phyloP scores from a whole-genome alignment of 1,140 invertebrate species.

The Agraylea sexmaculata region DNA sequence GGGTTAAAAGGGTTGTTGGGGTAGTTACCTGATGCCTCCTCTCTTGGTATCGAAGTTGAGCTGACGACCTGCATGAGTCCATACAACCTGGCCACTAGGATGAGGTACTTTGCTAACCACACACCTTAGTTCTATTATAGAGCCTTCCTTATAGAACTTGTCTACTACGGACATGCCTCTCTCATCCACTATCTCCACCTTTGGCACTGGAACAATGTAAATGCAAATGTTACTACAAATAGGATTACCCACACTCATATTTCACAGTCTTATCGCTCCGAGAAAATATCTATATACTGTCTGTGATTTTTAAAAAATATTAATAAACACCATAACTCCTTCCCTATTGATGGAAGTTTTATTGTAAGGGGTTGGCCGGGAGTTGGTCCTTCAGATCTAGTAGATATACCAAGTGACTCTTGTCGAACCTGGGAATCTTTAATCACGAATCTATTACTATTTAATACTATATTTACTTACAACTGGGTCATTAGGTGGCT shows the following conservation, averaged over 20 bases:
- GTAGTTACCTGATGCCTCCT: conserved; percentile 67
- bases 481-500: too few species aligned
- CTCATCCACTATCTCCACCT: conserved; percentile 73
- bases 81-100: conserved; percentile 64
- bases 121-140: conserved; percentile 75
- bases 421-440: too few species aligned
- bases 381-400: too few species aligned
- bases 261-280: neutral
- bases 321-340: too few species aligned
- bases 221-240: too few species aligned
- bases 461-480: too few species aligned
- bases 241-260: too few species aligned
- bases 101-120: conserved; percentile 70
- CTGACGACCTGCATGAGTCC: conserved; percentile 64
- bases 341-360: too few species aligned
- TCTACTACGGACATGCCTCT: conserved; percentile 63
- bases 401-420: too few species aligned
- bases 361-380: too few species aligned
- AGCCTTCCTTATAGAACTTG: conserved; percentile 78
- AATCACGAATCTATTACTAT: too few species aligned
- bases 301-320: too few species aligned
- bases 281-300: conserved; percentile 7
- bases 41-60: conserved; percentile 76
- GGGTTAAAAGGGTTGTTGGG: neutral
- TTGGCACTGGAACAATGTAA: conserved; percentile 52